phyloP scores from a whole-genome alignment of 2,113 vertebrate species.

The Pyrgilauda ruficollis region DNA sequence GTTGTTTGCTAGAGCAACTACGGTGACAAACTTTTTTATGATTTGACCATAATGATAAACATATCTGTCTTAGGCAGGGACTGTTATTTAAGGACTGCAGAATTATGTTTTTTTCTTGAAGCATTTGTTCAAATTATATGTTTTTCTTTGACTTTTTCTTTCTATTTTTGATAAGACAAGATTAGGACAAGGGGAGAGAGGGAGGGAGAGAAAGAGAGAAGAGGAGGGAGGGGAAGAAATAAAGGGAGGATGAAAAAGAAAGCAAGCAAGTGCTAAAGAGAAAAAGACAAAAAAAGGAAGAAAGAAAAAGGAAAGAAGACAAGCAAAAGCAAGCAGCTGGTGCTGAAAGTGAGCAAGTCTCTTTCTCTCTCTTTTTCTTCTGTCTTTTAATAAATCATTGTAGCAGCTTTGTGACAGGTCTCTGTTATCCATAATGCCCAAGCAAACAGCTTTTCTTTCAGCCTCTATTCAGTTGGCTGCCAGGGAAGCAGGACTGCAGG shows the following conservation, averaged over 20 bases:
- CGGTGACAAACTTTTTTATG: background rate
- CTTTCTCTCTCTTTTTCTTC: conserved; percentile 60
- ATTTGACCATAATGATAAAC: background rate
- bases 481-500: conserved; percentile 64
- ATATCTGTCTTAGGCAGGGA: background rate
- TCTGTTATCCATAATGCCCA: conserved; percentile 75
- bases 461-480: conserved; percentile 73
- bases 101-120: background rate
- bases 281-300: background rate
- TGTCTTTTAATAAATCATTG: conserved; percentile 78
- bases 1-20: background rate
- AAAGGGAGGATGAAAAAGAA: background rate
- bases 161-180: background rate
- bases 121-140: background rate
- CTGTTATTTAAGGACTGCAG: background rate
- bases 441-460: conserved; percentile 80
- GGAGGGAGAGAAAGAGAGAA: background rate
- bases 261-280: background rate
- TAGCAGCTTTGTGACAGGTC: conserved; percentile 71
- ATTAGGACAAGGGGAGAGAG: background rate
- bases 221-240: background rate
- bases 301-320: background rate
- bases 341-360: conserved; percentile 60
- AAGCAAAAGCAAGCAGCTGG: conserved; percentile 76
- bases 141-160: background rate